Conservation (phyloP, 2,113 vertebrate genomes). For the Boulengeromyrus knoepffleri region DNA sequence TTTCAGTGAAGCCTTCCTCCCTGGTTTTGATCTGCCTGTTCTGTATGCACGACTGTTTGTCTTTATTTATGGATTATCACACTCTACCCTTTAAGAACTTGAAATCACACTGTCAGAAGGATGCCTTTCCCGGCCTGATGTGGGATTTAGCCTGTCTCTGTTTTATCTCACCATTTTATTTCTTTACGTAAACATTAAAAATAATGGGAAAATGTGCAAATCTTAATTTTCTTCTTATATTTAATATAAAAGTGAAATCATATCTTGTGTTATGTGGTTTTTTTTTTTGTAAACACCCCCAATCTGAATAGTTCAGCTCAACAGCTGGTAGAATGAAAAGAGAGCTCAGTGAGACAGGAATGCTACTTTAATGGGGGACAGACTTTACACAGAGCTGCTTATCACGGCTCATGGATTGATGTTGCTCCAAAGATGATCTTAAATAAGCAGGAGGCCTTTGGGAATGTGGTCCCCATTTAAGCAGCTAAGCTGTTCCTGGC, state of each 20-base stretch:
- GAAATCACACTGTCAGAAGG: not conserved
- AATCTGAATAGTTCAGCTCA: not conserved
- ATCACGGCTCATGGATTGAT: not conserved
- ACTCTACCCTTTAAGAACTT: not conserved
- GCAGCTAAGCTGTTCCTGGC: not conserved
- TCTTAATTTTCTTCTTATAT: not conserved
- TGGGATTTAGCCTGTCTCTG: not conserved
- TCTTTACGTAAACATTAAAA: not conserved
- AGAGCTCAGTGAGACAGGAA: not conserved
- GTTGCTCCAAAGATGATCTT: not conserved
- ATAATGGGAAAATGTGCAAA: not conserved
- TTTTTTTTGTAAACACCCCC: not conserved
- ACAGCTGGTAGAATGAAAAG: not conserved
- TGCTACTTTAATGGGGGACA: not conserved
- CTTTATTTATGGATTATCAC: slow-evolving; percentile 18
- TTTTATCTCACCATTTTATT: not conserved
- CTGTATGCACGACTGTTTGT: slow-evolving; percentile 16
- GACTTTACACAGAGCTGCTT: not conserved
- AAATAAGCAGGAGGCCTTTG: not conserved
- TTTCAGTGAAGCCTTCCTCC: not conserved
- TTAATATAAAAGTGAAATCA: not conserved
- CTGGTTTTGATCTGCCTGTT: not conserved
- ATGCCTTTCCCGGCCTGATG: not conserved
- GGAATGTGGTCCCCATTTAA: not conserved
- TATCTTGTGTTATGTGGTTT: not conserved